Conservation (phyloP, 2,113 vertebrate species). For the Galbula dea region DNA sequence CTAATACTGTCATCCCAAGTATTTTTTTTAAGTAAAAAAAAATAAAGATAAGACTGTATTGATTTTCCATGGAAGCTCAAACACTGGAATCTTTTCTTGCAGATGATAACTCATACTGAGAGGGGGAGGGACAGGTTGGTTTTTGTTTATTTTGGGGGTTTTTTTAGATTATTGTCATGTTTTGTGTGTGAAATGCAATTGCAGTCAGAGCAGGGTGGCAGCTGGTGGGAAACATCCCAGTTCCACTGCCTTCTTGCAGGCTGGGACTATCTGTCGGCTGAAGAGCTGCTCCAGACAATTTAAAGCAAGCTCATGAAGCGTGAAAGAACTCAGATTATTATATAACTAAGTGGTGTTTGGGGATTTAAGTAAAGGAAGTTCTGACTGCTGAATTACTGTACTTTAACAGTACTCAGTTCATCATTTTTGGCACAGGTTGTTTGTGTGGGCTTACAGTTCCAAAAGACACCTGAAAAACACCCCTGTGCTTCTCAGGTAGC, state of each 20-base stretch:
- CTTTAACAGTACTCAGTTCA: conserved; percentile 60
- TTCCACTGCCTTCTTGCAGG: not conserved
- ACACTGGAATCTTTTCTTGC: conserved; percentile 46
- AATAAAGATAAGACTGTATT: conserved; percentile 60
- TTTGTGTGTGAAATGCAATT: conserved; percentile 11
- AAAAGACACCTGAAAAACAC: conserved; percentile 18
- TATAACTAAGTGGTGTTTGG: conserved; percentile 52
- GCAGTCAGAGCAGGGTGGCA: not conserved
- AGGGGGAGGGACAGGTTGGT: not conserved
- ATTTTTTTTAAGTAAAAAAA: conserved; percentile 45
- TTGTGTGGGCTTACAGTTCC: not conserved
- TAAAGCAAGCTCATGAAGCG: not conserved
- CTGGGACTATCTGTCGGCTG: not conserved
- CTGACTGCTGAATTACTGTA: conserved; percentile 61
- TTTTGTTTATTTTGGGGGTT: not conserved
- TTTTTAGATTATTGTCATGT: not conserved
- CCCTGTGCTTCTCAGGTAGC: not conserved
- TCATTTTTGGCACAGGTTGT: conserved; percentile 64
- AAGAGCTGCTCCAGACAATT: conserved; percentile 43
- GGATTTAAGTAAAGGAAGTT: conserved; percentile 71
- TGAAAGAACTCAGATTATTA: conserved; percentile 45
- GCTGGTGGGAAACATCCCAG: conserved; percentile 12
- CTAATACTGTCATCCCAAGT: conserved; percentile 62
- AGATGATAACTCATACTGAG: conserved; percentile 1
- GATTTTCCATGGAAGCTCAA: conserved; percentile 56